phyloP scores from a whole-genome alignment of 2,113 vertebrate genomes.

The Symphodus melops region DNA sequence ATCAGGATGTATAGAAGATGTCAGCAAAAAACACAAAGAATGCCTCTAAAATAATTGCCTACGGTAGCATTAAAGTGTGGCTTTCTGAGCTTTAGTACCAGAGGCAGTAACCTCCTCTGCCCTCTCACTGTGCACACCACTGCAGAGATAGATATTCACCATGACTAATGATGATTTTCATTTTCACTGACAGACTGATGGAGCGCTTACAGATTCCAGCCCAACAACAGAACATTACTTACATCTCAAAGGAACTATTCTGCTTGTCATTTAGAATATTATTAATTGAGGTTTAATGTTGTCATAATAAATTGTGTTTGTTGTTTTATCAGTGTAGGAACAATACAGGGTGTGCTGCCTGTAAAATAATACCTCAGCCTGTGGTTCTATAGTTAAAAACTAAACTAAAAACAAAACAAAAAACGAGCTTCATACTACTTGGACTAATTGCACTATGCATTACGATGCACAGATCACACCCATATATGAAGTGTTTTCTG shows the following conservation, averaged over 20 bases:
- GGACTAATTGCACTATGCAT: not conserved
- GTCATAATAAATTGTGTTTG: not conserved
- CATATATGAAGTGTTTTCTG: conserved; percentile 26
- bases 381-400: not conserved
- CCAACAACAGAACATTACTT: conserved; percentile 8
- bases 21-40: not conserved
- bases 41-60: not conserved
- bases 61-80: not conserved
- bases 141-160: conserved; percentile 38
- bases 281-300: conserved; percentile 36
- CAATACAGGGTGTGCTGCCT: not conserved
- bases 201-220: conserved; percentile 37
- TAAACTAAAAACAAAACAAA: conserved; percentile 2
- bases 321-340: not conserved
- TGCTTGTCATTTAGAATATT: conserved; percentile 26
- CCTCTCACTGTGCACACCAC: conserved; percentile 34
- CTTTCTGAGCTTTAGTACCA: conserved; percentile 13
- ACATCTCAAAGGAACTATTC: conserved; percentile 41
- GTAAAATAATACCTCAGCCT: conserved; percentile 6
- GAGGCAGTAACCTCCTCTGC: conserved; percentile 1
- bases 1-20: not conserved
- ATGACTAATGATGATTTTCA: conserved; percentile 63
- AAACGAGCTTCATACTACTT: not conserved
- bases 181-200: conserved; percentile 57
- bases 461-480: conserved; percentile 34